phyloP scores from a whole-genome alignment of 2,797 vertebrate genomes.

The Gymnothorax javanicus region DNA sequence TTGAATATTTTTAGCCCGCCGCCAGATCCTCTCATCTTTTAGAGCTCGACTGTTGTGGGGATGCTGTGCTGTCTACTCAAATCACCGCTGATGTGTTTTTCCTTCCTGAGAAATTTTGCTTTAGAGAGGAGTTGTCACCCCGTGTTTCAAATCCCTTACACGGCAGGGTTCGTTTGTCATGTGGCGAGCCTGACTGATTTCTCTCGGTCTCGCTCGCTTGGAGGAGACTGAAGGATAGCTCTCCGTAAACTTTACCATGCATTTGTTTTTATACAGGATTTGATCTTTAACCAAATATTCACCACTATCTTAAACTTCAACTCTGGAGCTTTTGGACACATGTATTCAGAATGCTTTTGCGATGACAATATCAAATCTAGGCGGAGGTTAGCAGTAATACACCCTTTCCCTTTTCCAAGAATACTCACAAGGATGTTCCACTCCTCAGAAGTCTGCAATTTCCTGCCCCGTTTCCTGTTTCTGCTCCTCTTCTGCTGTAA shows the following conservation, averaged over 20 bases:
- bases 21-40: not conserved
- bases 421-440: not conserved
- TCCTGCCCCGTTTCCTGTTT: not conserved
- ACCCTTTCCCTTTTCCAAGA: not conserved
- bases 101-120: not conserved
- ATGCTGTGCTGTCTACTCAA: not conserved
- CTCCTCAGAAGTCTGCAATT: not conserved
- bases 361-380: not conserved
- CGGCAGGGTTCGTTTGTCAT: not conserved
- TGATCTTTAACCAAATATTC: not conserved
- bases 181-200: not conserved
- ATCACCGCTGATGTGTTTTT: not conserved
- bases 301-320: not conserved
- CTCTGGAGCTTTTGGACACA: not conserved
- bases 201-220: not conserved
- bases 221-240: not conserved
- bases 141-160: not conserved
- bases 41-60: not conserved
- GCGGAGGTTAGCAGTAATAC: not conserved
- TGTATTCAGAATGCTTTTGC: not conserved
- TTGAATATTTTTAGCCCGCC: not conserved
- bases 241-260: not conserved
- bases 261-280: not conserved
- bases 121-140: not conserved
- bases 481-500: not conserved